A percentile compares a stretch with the other conserved stretches of the same genome.
phyloP scores from a whole-genome alignment of 2,888 invertebrate genomes.

The Standfussiana lucernea region DNA sequence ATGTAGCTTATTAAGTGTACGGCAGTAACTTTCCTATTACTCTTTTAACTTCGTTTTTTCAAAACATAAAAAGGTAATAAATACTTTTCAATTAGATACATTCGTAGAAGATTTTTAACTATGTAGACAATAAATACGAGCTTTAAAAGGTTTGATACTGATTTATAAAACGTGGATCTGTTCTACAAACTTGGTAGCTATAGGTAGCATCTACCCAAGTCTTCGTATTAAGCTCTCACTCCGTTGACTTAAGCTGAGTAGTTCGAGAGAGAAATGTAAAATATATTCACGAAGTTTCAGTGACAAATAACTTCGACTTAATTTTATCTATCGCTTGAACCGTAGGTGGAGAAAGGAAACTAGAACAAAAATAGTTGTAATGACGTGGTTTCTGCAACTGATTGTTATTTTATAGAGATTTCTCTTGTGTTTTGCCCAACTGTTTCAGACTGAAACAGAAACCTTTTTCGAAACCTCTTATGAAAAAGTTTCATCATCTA shows the following conservation, averaged over 20 bases:
- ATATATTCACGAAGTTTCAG: slow-evolving; percentile 37
- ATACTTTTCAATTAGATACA: slow-evolving; percentile 18
- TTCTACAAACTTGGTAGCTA: background rate
- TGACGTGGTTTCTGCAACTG: slow-evolving; percentile 1
- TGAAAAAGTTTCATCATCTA: background rate
- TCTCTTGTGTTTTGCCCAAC: background rate
- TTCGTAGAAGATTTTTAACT: background rate
- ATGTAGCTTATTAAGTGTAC: slow-evolving; percentile 44
- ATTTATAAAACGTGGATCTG: background rate
- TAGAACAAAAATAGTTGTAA: background rate
- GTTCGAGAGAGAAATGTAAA: slow-evolving; percentile 26
- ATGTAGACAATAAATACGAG: background rate
- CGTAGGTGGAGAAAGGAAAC: background rate
- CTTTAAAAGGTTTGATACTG: background rate
- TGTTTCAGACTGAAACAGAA: background rate
- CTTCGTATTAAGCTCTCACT: slow-evolving; percentile 26
- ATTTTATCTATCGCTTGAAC: slow-evolving; percentile 13
- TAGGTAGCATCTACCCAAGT: slow-evolving; percentile 1
- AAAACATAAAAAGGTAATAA: slow-evolving; percentile 21
- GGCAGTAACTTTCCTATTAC: slow-evolving; percentile 29
- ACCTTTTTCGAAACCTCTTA: background rate
- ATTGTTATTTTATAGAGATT: background rate
- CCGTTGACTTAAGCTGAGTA: slow-evolving; percentile 24
- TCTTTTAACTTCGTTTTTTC: slow-evolving; percentile 27
- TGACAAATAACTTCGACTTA: slow-evolving; percentile 27